A percentile compares a stretch with the other conserved stretches of the same genome.
phyloP scores from a whole-genome alignment of 1,140 invertebrate species.

The Cydia strobilella region DNA sequence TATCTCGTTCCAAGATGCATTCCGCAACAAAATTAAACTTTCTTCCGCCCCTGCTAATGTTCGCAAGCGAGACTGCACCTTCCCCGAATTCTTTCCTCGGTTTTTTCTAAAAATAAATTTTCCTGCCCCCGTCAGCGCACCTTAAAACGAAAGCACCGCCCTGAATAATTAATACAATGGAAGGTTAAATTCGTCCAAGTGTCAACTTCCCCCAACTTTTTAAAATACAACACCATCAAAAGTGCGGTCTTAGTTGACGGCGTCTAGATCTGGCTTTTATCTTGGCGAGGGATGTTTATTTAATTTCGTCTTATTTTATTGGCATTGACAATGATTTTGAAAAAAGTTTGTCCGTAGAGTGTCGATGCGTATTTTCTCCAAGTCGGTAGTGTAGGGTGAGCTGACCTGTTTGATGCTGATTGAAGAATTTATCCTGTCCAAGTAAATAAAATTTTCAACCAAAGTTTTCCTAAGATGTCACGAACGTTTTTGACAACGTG shows the following conservation, averaged over 20 bases:
- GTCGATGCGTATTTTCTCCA: slow-evolving; percentile 50
- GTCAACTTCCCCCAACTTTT: slow-evolving; percentile 77
- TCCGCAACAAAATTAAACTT: slow-evolving; percentile 75
- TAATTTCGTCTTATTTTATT: slow-evolving; percentile 77
- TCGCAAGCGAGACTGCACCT: slow-evolving; percentile 55
- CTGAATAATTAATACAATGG: slow-evolving; percentile 80
- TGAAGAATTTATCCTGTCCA: slow-evolving; percentile 69
- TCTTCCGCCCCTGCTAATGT: slow-evolving; percentile 54
- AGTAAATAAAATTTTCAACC: slow-evolving; percentile 63
- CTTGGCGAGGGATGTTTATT: slow-evolving; percentile 71
- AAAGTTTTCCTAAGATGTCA: slow-evolving; percentile 45
- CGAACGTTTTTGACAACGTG: slow-evolving; percentile 47
- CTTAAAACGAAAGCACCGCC: slow-evolving; percentile 72
- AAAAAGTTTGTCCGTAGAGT: slow-evolving; percentile 59
- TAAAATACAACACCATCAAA: slow-evolving; percentile 75
- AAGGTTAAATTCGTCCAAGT: slow-evolving; percentile 77
- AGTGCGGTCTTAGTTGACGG: slow-evolving; percentile 64
- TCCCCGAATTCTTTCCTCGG: slow-evolving; percentile 65
- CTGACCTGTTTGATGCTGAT: slow-evolving; percentile 69
- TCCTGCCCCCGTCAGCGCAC: slow-evolving; percentile 61
- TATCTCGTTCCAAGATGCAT: slow-evolving; percentile 63
- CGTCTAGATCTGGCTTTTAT: slow-evolving; percentile 73
- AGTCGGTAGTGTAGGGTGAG: slow-evolving; percentile 47
- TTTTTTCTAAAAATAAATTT: slow-evolving; percentile 72
- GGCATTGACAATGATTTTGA: slow-evolving; percentile 72